These are phyloP conservation scores for Semnornis frantzii DNA, from an alignment of 2,113 vertebrate species.

Conservation along the genomic window DNA sequence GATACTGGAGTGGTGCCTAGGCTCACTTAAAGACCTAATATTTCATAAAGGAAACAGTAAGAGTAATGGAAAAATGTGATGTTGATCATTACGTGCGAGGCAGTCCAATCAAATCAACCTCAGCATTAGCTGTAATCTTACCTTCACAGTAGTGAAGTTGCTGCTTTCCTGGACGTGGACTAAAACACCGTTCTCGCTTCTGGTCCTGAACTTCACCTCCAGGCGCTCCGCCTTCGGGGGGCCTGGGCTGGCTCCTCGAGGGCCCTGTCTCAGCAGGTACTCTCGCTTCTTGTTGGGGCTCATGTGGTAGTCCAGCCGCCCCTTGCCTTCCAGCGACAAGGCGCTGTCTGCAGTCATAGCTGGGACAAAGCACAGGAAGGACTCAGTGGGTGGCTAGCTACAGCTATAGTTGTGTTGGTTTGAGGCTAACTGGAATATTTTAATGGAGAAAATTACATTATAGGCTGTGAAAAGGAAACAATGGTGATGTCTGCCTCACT, in stretches of 20 bases:
- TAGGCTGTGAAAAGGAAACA: too few species aligned
- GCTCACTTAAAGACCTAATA: conserved; percentile 59
- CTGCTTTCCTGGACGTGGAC: conserved; percentile 93
- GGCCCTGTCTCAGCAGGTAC: conserved; percentile 75
- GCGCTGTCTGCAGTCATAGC: conserved; percentile 91
- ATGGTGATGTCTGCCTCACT: too few species aligned
- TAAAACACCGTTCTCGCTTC: conserved; percentile 88
- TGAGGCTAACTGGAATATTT: too few species aligned
- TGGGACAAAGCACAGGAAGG: conserved; percentile 40
- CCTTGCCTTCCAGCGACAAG: conserved; percentile 89
- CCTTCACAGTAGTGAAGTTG: conserved; percentile 96
- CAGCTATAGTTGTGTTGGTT: neutral
- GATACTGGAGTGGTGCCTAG: conserved; percentile 75
- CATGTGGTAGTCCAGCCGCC: conserved; percentile 89
- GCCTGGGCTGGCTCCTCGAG: conserved; percentile 37
- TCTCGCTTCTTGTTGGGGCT: conserved; percentile 87
- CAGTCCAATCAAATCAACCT: conserved; percentile 21
- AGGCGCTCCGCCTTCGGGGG: conserved; percentile 68
- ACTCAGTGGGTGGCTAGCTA: fast-evolving
- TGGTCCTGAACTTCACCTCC: conserved; percentile 95
- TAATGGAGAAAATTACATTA: too few species aligned
- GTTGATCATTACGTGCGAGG: neutral
- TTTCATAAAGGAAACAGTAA: conserved; percentile 59
- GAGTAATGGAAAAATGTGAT: conserved; percentile 47
- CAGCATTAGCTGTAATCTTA: conserved; percentile 54